These are phyloP conservation scores for Mercenaria mercenaria DNA, from an alignment of 1,140 invertebrate genomes.

Conservation along the genomic window DNA sequence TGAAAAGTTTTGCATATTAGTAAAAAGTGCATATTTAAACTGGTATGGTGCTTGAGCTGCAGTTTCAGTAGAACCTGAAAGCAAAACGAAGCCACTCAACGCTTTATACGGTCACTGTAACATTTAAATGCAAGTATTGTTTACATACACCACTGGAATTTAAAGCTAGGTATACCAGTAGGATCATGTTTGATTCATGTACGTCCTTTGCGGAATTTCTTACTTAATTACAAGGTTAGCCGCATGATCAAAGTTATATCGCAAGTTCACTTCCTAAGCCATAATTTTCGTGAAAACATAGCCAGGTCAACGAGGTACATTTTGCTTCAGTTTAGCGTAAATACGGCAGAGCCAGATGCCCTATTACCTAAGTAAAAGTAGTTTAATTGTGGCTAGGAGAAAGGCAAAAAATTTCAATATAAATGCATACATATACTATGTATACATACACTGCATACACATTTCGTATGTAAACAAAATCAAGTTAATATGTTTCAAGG, in stretches of 20 bases:
- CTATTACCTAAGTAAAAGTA: constrained; percentile 47
- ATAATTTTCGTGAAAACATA: constrained; percentile 40
- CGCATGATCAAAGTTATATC: constrained; percentile 22
- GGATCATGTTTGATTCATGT: background rate
- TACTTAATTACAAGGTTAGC: constrained; percentile 45
- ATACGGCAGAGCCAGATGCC: constrained; percentile 38
- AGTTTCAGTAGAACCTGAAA: too few relatives aligned
- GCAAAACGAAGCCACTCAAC: too few relatives aligned
- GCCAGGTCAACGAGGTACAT: constrained; percentile 43
- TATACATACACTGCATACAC: constrained; percentile 26
- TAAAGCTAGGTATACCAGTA: background rate
- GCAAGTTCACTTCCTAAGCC: constrained; percentile 13
- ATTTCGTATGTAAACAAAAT: constrained; percentile 41
- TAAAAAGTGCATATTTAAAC: too few relatives aligned
- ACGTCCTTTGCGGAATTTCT: constrained; percentile 19
- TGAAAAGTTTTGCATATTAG: too few relatives aligned
- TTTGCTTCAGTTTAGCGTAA: constrained; percentile 30
- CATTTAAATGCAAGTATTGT: background rate
- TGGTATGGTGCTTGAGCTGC: too few relatives aligned
- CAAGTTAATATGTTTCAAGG: constrained; percentile 43
- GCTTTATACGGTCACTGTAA: background rate
- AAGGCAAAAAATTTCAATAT: background rate
- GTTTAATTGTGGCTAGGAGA: constrained; percentile 17
- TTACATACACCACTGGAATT: background rate
- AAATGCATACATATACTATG: background rate